These are phyloP conservation scores for Spinus olivaceus DNA, from an alignment of 2,797 vertebrate genomes.

Conservation along the genomic window DNA sequence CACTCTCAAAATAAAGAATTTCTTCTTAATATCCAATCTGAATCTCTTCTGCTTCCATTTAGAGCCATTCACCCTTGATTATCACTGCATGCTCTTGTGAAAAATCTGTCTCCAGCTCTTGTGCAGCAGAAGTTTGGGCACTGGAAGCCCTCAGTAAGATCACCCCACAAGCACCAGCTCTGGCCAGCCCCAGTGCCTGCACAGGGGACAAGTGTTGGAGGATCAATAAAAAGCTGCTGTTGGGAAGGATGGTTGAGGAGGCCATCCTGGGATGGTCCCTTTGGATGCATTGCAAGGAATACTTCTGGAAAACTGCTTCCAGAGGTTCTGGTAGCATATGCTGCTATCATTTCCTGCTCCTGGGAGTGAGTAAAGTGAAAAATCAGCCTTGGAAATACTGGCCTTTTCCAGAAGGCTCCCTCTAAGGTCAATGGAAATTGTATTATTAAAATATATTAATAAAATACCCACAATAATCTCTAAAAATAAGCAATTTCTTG, in stretches of 20 bases:
- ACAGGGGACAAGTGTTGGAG: rapidly evolving
- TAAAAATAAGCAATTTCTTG: not conserved
- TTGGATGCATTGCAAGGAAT: not conserved
- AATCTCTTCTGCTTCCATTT: not conserved
- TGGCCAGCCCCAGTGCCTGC: not conserved
- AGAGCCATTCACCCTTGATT: not conserved
- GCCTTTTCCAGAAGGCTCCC: not conserved
- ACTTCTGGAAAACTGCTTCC: not conserved
- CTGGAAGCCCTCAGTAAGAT: not conserved
- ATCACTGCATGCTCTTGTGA: no score
- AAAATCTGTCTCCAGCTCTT: not conserved
- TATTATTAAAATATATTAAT: not conserved
- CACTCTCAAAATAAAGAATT: not conserved
- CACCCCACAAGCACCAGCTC: not conserved
- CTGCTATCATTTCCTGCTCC: not conserved
- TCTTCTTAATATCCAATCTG: not conserved
- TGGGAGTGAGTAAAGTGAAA: not conserved
- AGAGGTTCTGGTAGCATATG: not conserved
- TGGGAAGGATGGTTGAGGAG: not conserved
- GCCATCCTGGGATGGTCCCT: not conserved
- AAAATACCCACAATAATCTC: not conserved
- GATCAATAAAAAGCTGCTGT: not conserved
- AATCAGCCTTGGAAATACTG: not conserved
- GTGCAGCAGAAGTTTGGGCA: not conserved
- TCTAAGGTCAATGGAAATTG: not conserved